Evolutionary conservation across 2,888 invertebrate genomes (phyloP), one percentile per base, ranked within the genome.

Genomic region (Brenthis ino): DNA sequence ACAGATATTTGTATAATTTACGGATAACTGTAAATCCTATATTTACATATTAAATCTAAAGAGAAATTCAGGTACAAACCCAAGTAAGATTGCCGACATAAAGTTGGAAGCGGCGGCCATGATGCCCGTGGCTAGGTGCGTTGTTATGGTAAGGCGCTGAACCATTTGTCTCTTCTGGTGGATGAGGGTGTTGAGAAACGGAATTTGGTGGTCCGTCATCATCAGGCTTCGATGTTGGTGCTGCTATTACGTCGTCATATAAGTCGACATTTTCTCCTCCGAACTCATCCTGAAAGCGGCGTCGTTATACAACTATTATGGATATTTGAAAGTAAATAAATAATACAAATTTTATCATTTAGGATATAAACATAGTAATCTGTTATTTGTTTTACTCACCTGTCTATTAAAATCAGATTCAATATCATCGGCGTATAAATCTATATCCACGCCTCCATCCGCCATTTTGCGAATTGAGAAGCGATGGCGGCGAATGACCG

Each of bases 51-150:
- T 77, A 71, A 72, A 80, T 80, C 83, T 86, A 88, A 79, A 82
- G 80, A 89, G 78, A 90, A 87, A 90, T 85, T 89, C 80, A 82
- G 79, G 88, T 92, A 91, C 95, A 93, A 95, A 98, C 98, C 99
- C 99, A 99, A 80, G 99, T 99, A 77, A 99, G 95, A 93, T 99
- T 99, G 82, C 99, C 99, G 83, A 99, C 96, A 93, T 99, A 99
- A 57, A 99, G 94, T 87, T 98, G 98, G 87, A 96, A 97, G 82
- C 97, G 95, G 82, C 98, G 95, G 89, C 96, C 96, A 78, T 96
- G 96, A 87, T 95, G 92, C 84, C 95, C 96, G 74, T 96, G 95
- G 82, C 94, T 95, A 82, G 95, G 95, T 77, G 95, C 95, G 86
- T 95, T 94, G 89, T 95, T 96, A 86, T 95, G 94, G 87, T 96